Evolutionary conservation across 2,797 vertebrate species (phyloP), one percentile per base, ranked within the genome.

Genomic region (Gymnocypris eckloni): DNA sequence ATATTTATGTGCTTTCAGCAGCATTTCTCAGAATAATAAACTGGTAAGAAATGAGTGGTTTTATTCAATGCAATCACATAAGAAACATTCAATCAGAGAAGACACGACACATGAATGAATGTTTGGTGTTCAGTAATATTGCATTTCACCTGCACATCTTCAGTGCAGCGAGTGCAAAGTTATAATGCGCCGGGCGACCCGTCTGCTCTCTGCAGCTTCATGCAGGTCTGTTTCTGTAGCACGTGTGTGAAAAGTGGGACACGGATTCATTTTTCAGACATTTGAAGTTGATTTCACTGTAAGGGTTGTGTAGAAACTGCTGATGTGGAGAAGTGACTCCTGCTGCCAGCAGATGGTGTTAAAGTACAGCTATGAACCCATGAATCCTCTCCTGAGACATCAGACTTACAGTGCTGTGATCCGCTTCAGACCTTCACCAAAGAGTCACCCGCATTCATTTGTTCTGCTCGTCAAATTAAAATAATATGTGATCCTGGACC

Each of bases 71-170:
- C 20, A 43, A 9, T 64, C 43, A 54, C 70, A 15, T 8, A 18
- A 79, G 37, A 61, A 77, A 76, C 73, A 16, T 69, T 73, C 16
- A 54, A 54, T 75, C 45, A 25, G 18, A 87, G 11, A 84, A 45
- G 16, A 70, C 75, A 50, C 37, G 48, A 81, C 54, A 78, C 25
- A 66, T 28, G 41, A 25, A 33, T 12, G 70, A 25, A 82, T 54
- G 71, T 72, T 54, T 83, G 73, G 20, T 81, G 25, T 28, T 86
- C 16, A 59, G 15, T 28, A 89, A 91, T 92, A 89, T 83, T 87
- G 86, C 88, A 78, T 72, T 79, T 88, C 33, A 56, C 66, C 84
- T 75, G 79, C 71, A 70, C 39, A 48, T 83, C 84, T 75, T 66
- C 79, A 72, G 66, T 83, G 81, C 70, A 85, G 4, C 72, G 50